phyloP scores from a whole-genome alignment of 2,797 vertebrate species.

The Crax fasciolata region DNA sequence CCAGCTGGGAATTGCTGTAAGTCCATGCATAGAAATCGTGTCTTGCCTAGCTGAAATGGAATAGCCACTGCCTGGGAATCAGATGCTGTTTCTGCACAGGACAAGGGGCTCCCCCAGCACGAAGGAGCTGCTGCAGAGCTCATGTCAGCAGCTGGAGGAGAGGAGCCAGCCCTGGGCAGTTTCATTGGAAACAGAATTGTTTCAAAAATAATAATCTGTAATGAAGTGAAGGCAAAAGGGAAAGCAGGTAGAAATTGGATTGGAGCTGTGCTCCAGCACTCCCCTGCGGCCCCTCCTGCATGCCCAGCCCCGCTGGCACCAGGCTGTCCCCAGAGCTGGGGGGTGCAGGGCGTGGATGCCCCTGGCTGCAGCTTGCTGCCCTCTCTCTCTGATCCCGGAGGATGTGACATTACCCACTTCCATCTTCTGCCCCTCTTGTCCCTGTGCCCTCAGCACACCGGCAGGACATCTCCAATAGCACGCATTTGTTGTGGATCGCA shows the following conservation, averaged over 20 bases:
- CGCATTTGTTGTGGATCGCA: background rate
- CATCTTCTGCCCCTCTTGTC: background rate
- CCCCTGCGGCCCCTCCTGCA: background rate
- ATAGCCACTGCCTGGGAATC: conserved; percentile 19
- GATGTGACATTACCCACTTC: background rate
- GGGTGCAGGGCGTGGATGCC: background rate
- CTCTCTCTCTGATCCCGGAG: background rate
- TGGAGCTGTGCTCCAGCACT: conserved; percentile 39
- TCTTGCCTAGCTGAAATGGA: conserved; percentile 4
- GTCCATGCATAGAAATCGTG: background rate
- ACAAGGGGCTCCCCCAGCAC: background rate
- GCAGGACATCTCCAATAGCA: background rate
- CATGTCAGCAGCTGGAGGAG: conserved; percentile 1
- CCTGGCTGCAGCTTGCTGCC: fast-evolving
- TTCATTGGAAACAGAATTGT: conserved; percentile 42
- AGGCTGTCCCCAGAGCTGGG: background rate
- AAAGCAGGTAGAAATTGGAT: conserved; percentile 69
- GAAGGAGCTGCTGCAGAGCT: background rate
- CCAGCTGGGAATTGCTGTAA: background rate
- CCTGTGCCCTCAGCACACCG: background rate
- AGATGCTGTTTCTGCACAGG: conserved; percentile 1
- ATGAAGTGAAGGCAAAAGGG: conserved; percentile 67
- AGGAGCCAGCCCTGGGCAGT: conserved; percentile 44
- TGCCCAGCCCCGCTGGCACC: background rate
- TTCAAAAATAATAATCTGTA: conserved; percentile 69